phyloP scores from a whole-genome alignment of 2,113 vertebrate genomes.

The Xiphorhynchus elegans region DNA sequence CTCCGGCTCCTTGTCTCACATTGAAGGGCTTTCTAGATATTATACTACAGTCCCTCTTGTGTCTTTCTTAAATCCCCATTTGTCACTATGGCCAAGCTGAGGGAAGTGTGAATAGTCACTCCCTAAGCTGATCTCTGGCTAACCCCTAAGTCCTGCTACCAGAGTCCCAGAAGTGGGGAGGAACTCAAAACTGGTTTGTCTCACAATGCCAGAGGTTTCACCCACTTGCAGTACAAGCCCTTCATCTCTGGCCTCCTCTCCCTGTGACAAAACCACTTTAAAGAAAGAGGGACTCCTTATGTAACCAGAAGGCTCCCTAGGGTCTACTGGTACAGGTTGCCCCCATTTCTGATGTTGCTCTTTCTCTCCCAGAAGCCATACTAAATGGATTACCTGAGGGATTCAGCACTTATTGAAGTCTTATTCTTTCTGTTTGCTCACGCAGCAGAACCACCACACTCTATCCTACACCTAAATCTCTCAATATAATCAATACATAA shows the following conservation, averaged over 20 bases:
- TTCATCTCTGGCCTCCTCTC: not conserved
- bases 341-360: not conserved
- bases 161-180: not conserved
- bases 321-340: not conserved
- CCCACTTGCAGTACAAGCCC: not conserved
- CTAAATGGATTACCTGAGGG: not conserved
- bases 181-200: not conserved
- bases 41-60: not conserved
- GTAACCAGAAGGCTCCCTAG: not conserved
- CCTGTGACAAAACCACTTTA: not conserved
- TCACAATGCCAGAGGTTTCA: not conserved
- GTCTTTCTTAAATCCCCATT: not conserved
- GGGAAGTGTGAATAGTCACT: not conserved
- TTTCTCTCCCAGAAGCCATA: not conserved
- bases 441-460: not conserved
- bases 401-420: not conserved
- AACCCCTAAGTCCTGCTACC: not conserved
- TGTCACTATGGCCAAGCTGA: not conserved
- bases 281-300: not conserved
- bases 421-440: not conserved
- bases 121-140: not conserved
- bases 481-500: accelerated
- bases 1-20: not conserved
- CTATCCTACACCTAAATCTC: not conserved
- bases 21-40: not conserved